phyloP scores from a whole-genome alignment of 2,888 invertebrate species.

The Heliconius aoede region DNA sequence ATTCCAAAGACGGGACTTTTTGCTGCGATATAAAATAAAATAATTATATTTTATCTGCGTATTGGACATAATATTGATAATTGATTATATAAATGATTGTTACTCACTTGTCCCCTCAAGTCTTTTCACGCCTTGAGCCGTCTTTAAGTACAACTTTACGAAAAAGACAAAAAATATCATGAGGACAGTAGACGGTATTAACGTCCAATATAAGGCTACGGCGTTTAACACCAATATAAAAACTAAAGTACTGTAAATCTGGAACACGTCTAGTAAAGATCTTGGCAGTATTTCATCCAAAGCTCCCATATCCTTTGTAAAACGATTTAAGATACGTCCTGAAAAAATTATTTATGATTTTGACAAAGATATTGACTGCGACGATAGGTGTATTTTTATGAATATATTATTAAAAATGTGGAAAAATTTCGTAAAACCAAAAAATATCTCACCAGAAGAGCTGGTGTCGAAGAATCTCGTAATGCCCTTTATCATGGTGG shows the following conservation, averaged over 20 bases:
- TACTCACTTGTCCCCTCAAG: conserved; percentile 85
- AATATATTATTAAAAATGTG: not conserved
- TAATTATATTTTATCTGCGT: not conserved
- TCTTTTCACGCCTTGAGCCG: conserved; percentile 87
- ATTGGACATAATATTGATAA: not conserved
- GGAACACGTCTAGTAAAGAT: conserved; percentile 86
- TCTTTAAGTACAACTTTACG: conserved; percentile 85
- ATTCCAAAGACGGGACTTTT: conserved; percentile 92
- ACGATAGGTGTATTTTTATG: not conserved
- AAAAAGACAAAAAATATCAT: conserved; percentile 83
- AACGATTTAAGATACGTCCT: conserved; percentile 90
- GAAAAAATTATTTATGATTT: conserved; percentile 40
- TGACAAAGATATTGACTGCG: not conserved
- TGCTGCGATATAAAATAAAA: conserved; percentile 70
- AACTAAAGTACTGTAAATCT: conserved; percentile 77
- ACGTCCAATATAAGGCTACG: conserved; percentile 83
- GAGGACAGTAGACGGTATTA: conserved; percentile 84
- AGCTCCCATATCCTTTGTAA: conserved; percentile 93
- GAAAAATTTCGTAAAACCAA: not conserved
- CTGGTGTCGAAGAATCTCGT: conserved; percentile 92
- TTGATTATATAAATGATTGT: not conserved
- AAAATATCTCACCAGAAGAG: conserved; percentile 81
- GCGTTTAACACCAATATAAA: conserved; percentile 86
- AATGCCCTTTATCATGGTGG: conserved; percentile 75
- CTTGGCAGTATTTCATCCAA: conserved; percentile 91